phyloP scores from a whole-genome alignment of 2,888 invertebrate genomes.

The Euproctis similis region DNA sequence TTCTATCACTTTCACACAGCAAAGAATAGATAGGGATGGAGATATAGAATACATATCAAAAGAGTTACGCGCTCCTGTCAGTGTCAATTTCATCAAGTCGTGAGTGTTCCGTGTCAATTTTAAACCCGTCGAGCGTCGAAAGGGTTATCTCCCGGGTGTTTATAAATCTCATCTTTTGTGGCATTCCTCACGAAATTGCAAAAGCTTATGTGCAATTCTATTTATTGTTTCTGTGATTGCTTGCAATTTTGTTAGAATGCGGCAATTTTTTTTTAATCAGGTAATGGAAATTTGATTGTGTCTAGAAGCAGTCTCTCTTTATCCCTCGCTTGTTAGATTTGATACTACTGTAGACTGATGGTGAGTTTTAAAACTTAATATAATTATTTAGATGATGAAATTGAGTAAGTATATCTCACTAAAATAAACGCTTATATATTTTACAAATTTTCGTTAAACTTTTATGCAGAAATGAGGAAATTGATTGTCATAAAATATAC shows the following conservation, averaged over 20 bases:
- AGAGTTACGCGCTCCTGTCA: slow-evolving; percentile 18
- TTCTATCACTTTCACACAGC: slow-evolving; percentile 15
- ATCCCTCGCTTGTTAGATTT: no score
- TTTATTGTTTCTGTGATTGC: slow-evolving; percentile 36
- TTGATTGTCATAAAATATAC: no score
- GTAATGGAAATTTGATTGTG: slow-evolving; percentile 10
- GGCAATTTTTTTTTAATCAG: slow-evolving; percentile 16
- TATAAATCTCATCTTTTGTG: slow-evolving; percentile 46
- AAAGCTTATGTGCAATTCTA: slow-evolving; percentile 43
- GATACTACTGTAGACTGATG: no score
- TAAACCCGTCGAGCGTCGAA: slow-evolving; percentile 25
- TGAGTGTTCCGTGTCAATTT: slow-evolving; percentile 54
- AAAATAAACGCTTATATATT: no score
- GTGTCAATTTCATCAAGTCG: slow-evolving; percentile 52
- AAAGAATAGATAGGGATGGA: slow-evolving; percentile 18
- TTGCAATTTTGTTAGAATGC: slow-evolving; percentile 22
- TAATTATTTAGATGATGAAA: no score
- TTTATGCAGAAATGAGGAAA: no score
- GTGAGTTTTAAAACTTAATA: no score
- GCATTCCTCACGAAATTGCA: slow-evolving; percentile 50
- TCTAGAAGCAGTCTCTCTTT: no score
- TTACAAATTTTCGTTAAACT: no score
- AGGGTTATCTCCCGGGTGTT: slow-evolving; percentile 28
- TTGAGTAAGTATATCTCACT: no score
- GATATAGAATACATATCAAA: slow-evolving; percentile 10